Conservation (phyloP, 2,797 vertebrate species). For the Squalus acanthias region DNA sequence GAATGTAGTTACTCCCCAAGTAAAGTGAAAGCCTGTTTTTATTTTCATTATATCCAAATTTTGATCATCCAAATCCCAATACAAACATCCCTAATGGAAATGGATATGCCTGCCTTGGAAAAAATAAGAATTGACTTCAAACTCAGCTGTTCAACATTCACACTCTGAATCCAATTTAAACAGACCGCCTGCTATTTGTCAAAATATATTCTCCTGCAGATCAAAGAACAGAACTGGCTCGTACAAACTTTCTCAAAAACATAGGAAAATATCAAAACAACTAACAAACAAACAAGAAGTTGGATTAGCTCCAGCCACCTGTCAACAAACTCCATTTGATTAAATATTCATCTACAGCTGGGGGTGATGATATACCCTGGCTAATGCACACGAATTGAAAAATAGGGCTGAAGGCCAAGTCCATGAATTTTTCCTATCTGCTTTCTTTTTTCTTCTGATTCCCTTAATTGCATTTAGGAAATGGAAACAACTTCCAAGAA, state of each 20-base stretch:
- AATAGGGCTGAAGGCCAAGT: background rate
- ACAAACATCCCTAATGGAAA: background rate
- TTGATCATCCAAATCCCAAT: background rate
- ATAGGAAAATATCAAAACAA: background rate
- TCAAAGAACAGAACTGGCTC: background rate
- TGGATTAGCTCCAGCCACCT: background rate
- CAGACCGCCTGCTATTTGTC: background rate
- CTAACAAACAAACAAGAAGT: background rate
- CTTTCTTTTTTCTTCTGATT: background rate
- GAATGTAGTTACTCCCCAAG: background rate
- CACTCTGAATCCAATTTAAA: constrained; percentile 2
- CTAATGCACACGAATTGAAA: background rate
- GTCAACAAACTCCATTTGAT: background rate
- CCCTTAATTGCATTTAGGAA: background rate
- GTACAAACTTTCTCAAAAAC: background rate
- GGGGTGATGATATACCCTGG: too few species aligned
- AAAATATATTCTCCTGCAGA: background rate
- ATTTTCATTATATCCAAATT: background rate
- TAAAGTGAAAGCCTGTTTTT: background rate
- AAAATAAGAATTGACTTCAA: background rate
- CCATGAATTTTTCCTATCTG: background rate
- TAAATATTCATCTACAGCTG: background rate
- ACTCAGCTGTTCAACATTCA: constrained; percentile 6
- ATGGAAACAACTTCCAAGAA: background rate
- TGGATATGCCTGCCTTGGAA: background rate